These are phyloP conservation scores for Steatocranus sp. DNA, from an alignment of 2,797 vertebrate genomes.

Conservation along the genomic window DNA sequence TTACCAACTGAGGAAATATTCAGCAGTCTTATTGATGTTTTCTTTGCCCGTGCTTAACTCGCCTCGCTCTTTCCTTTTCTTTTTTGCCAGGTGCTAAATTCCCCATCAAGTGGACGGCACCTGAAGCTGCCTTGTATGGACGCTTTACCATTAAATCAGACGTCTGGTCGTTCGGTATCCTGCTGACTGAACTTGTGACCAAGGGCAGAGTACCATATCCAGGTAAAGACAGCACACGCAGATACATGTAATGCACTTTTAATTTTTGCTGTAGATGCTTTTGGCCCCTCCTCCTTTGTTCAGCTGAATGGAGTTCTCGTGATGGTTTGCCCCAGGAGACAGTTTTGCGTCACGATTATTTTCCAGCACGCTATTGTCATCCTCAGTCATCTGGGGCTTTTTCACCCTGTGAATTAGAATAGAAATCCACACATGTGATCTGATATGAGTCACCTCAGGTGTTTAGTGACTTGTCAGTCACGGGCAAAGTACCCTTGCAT, in stretches of 20 bases:
- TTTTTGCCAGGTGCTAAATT: constrained; percentile 91
- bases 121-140: constrained; percentile 92
- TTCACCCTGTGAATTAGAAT: constrained; percentile 9
- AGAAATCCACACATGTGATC: background rate
- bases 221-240: constrained; percentile 65
- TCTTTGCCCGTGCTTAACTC: background rate
- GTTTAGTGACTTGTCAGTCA: constrained; percentile 9
- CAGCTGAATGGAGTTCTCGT: background rate
- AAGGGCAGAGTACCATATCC: constrained; percentile 97
- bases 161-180: constrained; percentile 96
- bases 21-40: background rate
- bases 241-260: background rate
- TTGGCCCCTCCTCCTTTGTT: background rate
- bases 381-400: background rate
- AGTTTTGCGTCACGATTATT: background rate
- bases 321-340: background rate
- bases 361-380: background rate
- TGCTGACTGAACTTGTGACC: constrained; percentile 94
- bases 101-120: constrained; percentile 97
- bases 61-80: background rate
- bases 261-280: background rate
- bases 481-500: constrained; percentile 14
- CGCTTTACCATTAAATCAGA: constrained; percentile 98
- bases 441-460: constrained; percentile 22
- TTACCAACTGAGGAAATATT: background rate